A percentile compares a stretch with the other conserved stretches of the same genome.
phyloP scores from a whole-genome alignment of 2,888 invertebrate species.

The Acleris laterana region DNA sequence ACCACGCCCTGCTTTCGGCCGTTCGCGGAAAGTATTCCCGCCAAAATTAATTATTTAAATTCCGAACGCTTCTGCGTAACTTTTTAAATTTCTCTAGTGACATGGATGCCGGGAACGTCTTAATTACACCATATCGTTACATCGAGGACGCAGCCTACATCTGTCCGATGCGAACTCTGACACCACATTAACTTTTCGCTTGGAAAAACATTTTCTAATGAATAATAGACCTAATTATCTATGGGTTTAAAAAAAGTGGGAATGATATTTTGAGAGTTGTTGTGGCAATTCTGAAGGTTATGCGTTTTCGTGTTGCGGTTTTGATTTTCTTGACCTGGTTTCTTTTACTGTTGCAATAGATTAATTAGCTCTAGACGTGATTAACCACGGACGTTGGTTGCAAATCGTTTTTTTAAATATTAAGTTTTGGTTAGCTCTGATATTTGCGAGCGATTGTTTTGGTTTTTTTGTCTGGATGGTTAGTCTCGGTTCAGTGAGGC shows the following conservation, averaged over 20 bases:
- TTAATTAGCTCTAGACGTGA: slow-evolving; percentile 66
- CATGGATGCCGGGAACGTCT: slow-evolving; percentile 57
- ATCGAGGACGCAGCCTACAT: slow-evolving; percentile 66
- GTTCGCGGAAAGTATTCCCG: slow-evolving; percentile 34
- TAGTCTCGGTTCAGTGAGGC: too few species aligned
- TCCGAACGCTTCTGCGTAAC: slow-evolving; percentile 51
- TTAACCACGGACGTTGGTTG: slow-evolving; percentile 48
- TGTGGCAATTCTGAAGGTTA: slow-evolving; percentile 57
- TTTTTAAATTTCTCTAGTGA: slow-evolving; percentile 56
- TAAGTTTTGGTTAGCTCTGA: background rate
- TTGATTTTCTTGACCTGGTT: slow-evolving; percentile 79
- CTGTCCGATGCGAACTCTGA: slow-evolving; percentile 58
- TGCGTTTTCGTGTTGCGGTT: slow-evolving; percentile 65
- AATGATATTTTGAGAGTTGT: background rate
- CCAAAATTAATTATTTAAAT: slow-evolving; percentile 35
- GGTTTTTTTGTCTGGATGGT: too few species aligned
- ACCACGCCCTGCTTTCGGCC: slow-evolving; percentile 32
- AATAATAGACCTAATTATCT: slow-evolving; percentile 25
- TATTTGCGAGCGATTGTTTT: background rate
- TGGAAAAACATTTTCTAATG: slow-evolving; percentile 4
- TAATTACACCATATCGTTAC: slow-evolving; percentile 57
- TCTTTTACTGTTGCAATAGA: slow-evolving; percentile 67
- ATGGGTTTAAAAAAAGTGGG: background rate
- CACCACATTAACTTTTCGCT: slow-evolving; percentile 46
- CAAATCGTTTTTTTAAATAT: background rate